These are phyloP conservation scores for Magallana gigas DNA, from an alignment of 1,140 invertebrate species.

Conservation along the genomic window DNA sequence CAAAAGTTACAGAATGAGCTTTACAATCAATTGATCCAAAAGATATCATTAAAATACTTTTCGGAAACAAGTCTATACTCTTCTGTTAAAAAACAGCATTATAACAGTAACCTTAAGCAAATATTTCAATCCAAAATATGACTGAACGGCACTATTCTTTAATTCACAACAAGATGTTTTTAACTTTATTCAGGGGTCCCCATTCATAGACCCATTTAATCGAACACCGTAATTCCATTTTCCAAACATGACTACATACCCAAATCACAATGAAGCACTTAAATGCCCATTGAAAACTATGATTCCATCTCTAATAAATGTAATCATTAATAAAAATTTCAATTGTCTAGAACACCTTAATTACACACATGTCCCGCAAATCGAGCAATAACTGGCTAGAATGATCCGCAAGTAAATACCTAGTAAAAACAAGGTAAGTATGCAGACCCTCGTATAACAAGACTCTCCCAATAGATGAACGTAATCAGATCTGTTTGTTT, in stretches of 20 bases:
- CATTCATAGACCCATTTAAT: neutral
- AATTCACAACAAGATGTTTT: conserved; percentile 29
- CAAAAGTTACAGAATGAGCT: neutral
- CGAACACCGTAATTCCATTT: conserved; percentile 7
- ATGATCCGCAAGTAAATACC: neutral
- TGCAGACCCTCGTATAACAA: neutral
- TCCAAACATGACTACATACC: conserved; percentile 13
- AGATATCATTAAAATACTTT: neutral
- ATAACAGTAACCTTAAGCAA: conserved; percentile 5
- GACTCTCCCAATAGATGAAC: neutral
- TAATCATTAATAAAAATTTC: neutral
- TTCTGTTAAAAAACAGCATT: neutral
- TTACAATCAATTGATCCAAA: neutral
- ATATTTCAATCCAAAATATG: conserved; percentile 22
- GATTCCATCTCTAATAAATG: too few species aligned
- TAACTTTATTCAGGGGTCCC: neutral
- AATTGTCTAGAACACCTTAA: neutral
- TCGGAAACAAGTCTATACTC: conserved; percentile 7
- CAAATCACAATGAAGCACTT: neutral
- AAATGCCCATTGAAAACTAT: too few species aligned
- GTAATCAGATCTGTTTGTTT: neutral
- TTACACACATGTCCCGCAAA: neutral
- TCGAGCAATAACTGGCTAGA: neutral
- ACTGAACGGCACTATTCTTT: conserved; percentile 2
- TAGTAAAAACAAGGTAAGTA: neutral